Evolutionary conservation across 1,140 invertebrate species (phyloP).

Genomic region (Samia ricini): DNA sequence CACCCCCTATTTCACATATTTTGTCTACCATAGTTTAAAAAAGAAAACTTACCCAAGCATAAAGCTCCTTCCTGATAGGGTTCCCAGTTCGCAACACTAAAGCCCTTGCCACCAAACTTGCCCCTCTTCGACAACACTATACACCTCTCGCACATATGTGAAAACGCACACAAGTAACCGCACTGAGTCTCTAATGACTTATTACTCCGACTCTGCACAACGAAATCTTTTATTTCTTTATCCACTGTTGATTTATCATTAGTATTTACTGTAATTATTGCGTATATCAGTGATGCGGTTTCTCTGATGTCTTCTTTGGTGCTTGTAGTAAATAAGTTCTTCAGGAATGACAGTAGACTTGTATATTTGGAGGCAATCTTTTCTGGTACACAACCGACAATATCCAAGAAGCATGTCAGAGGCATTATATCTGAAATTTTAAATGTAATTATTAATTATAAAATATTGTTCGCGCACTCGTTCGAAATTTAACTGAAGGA

Average conservation of each 20-base stretch:
- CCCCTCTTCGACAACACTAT: conserved; percentile 72
- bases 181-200: conserved; percentile 86
- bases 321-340: conserved; percentile 81
- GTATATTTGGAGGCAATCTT: conserved; percentile 79
- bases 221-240: conserved; percentile 76
- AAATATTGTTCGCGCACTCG: too few relatives aligned
- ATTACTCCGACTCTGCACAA: conserved; percentile 70
- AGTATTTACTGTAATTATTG: conserved; percentile 80
- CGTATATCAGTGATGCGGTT: conserved; percentile 83
- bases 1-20: too few relatives aligned
- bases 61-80: conserved; percentile 77
- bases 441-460: neutral
- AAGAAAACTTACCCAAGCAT: conserved; percentile 75
- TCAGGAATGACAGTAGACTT: conserved; percentile 81
- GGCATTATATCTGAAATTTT: conserved; percentile 78
- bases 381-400: conserved; percentile 83
- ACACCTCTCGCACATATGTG: conserved; percentile 83
- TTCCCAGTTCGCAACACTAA: conserved; percentile 72
- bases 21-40: too few relatives aligned
- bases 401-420: conserved; percentile 85
- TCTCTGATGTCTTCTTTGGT: conserved; percentile 87
- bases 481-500: too few relatives aligned
- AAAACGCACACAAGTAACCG: conserved; percentile 83
- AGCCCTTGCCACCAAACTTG: conserved; percentile 65
- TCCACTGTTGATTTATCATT: conserved; percentile 77